Evolutionary conservation across 2,888 invertebrate species (phyloP), one percentile per base, ranked within the genome.

Genomic region (Hypsopygia costalis): DNA sequence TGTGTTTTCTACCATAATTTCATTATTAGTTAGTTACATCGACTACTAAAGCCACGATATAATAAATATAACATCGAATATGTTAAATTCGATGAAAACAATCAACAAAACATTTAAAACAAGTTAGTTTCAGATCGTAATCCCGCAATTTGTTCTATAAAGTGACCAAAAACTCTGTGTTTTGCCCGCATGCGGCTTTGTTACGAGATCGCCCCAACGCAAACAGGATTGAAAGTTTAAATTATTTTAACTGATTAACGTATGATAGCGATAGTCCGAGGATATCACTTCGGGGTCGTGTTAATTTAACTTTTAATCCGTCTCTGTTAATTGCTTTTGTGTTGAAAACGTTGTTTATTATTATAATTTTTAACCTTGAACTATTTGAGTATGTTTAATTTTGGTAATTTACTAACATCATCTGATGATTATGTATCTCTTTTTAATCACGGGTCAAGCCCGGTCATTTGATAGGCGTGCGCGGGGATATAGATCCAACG

Each of bases 221-320:
- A 46, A 40, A 22, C 40, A 28, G 45, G 47, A 46, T 51, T 51
- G 44, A 44, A 51, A 51, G 47, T 51, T 51, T 47, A 51, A 51
- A 51, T 51, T 51, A 47, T 47, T 51, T 51, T 34, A 44, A 40
- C 42, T 47, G 50, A 51, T 51, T 51, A 47, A 49, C 25, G 25
- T 25, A 25, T 25, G 25, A 35, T 36, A 44, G 44, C 44, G 39
- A 38, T 34, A 30, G 27, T 41, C 35, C 36, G 32, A 16, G 21
- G 34, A 20, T 30, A 16, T 36, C 40, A 40, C 34, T 40, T 43
- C 43, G 44, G 39, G 41, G 41, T 43, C 44, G 40, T 51, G 56
- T 54, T 58, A 56, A 61, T 59, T 58, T 58, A 58, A 61, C 56
- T 58, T 61, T 59, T 52, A 59, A 58, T 56, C 59, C 55, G 16